phyloP scores from a whole-genome alignment of 2,888 invertebrate genomes.

The Melanotus villosus region DNA sequence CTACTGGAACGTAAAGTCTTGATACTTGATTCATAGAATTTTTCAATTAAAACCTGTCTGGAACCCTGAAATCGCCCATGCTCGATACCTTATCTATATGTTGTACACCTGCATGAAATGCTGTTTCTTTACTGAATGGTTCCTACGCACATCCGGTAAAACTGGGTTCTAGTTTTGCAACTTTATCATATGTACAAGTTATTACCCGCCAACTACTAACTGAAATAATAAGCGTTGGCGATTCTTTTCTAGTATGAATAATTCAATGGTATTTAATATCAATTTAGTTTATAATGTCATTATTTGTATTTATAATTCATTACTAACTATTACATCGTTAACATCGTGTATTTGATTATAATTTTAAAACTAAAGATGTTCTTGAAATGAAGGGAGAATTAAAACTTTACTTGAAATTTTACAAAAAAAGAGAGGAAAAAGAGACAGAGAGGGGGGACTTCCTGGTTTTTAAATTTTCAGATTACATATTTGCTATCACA shows the following conservation, averaged over 20 bases:
- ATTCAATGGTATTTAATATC: not conserved
- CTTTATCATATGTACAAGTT: not conserved
- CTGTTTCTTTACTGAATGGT: constrained; percentile 5
- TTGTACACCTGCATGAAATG: constrained; percentile 19
- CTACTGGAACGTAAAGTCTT: too few species aligned
- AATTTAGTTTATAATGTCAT: too few species aligned
- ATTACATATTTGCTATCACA: too few species aligned
- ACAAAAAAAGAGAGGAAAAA: too few species aligned
- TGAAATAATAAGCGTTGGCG: constrained; percentile 4
- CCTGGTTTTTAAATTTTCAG: too few species aligned
- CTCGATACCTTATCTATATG: not conserved
- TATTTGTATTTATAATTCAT: too few species aligned
- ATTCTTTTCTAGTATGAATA: not conserved
- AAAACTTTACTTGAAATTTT: too few species aligned
- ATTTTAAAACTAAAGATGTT: too few species aligned
- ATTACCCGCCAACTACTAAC: constrained; percentile 8
- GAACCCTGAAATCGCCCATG: constrained; percentile 23
- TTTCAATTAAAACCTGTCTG: constrained; percentile 11
- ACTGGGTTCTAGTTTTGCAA: constrained; percentile 15
- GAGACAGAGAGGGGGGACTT: too few species aligned
- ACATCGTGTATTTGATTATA: too few species aligned
- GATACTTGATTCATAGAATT: not conserved
- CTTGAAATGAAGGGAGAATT: too few species aligned
- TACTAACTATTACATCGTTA: too few species aligned
- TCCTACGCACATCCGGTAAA: constrained; percentile 37